phyloP scores from a whole-genome alignment of 2,888 invertebrate species.

The Chymomyza procnemis region DNA sequence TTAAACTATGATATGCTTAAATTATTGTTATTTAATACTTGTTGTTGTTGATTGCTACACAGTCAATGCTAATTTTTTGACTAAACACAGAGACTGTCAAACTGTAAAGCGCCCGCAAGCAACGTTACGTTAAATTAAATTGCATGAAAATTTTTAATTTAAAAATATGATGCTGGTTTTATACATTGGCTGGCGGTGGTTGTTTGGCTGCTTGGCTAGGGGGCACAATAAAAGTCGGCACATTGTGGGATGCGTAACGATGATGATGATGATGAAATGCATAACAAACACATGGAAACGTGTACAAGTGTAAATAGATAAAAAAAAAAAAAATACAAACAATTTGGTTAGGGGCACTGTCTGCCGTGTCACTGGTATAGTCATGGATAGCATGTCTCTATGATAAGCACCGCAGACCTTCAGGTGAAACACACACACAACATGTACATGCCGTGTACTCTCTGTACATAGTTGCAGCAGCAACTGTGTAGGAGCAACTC shows the following conservation, averaged over 20 bases:
- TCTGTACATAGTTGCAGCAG: neutral
- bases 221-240: neutral
- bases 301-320: constrained; percentile 74
- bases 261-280: constrained; percentile 49
- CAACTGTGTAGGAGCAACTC: neutral
- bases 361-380: too few species aligned
- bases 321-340: constrained; percentile 36
- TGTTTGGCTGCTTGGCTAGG: neutral
- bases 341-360: neutral
- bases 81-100: constrained; percentile 42
- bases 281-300: constrained; percentile 56
- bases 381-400: too few species aligned
- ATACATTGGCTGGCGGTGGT: neutral
- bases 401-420: too few species aligned
- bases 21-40: constrained; percentile 25
- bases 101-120: constrained; percentile 47
- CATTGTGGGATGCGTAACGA: constrained; percentile 9
- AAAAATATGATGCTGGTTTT: constrained; percentile 22
- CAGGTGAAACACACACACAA: too few species aligned
- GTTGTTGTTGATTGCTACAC: constrained; percentile 17
- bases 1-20: constrained; percentile 52
- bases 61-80: constrained; percentile 54
- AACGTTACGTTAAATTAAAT: constrained; percentile 33
- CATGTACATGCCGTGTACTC: too few species aligned
- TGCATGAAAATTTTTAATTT: constrained; percentile 58